Conservation (phyloP, 2,888 invertebrate species). For the Halocaridina rubra region DNA sequence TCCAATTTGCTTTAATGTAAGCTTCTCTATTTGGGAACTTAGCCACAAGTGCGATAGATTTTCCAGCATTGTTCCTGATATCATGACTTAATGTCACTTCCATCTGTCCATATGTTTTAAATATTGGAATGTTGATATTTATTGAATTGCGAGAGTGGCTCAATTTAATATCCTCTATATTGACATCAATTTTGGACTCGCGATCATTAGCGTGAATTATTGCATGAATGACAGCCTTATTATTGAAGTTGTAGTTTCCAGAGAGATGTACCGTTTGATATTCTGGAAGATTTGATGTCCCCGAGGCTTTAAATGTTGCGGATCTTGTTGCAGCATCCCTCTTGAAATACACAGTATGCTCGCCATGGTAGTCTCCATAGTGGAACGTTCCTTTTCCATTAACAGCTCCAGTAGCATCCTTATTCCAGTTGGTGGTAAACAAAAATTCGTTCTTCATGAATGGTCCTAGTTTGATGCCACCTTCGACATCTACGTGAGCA, state of each 20-base stretch:
- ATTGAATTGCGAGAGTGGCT: slow-evolving; percentile 41
- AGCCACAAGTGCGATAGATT: slow-evolving; percentile 24
- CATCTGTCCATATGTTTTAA: background rate
- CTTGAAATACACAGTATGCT: slow-evolving; percentile 18
- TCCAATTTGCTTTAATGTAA: slow-evolving; percentile 36
- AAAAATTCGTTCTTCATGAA: slow-evolving; percentile 22
- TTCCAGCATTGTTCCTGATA: slow-evolving; percentile 32
- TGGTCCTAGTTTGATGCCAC: slow-evolving; percentile 18
- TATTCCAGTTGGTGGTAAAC: slow-evolving; percentile 41
- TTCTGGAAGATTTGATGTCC: slow-evolving; percentile 30
- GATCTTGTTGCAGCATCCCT: slow-evolving; percentile 5
- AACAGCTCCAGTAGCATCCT: slow-evolving; percentile 2
- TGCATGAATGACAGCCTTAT: slow-evolving; percentile 22
- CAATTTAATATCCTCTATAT: slow-evolving; percentile 36
- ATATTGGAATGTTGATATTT: background rate
- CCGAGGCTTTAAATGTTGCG: slow-evolving; percentile 14
- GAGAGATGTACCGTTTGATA: slow-evolving; percentile 9
- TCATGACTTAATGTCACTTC: slow-evolving; percentile 54
- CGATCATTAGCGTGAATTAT: background rate
- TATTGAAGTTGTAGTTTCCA: slow-evolving; percentile 38
- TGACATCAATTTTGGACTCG: slow-evolving; percentile 21
- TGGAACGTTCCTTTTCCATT: slow-evolving; percentile 24
- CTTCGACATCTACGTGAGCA: slow-evolving; percentile 28
- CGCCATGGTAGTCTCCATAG: slow-evolving; percentile 28
- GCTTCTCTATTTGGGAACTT: slow-evolving; percentile 20